phyloP scores from a whole-genome alignment of 2,888 invertebrate species.

The Ichneumoninae sp. region DNA sequence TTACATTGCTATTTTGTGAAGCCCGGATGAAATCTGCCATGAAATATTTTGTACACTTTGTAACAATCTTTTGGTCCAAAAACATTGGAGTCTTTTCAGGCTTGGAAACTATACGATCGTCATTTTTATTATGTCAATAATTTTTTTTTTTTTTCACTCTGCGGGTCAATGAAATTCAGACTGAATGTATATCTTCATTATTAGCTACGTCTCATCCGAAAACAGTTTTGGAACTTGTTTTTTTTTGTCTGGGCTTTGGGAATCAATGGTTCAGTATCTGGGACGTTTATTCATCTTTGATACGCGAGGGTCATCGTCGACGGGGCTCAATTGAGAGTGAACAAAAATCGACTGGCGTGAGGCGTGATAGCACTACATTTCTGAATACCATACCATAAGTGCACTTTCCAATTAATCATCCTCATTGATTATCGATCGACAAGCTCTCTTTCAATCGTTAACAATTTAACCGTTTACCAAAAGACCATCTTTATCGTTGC shows the following conservation, averaged over 20 bases:
- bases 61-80: not conserved
- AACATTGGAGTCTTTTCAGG: not conserved
- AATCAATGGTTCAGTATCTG: not conserved
- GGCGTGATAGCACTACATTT: not conserved
- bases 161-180: not conserved
- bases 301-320: not conserved
- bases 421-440: constrained; percentile 19
- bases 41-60: not conserved
- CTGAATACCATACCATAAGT: not conserved
- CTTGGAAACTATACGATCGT: not conserved
- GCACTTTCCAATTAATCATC: constrained; percentile 11
- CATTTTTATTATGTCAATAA: not conserved
- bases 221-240: not conserved
- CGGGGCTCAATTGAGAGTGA: not conserved
- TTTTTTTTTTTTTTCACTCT: not conserved
- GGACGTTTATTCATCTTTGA: constrained; percentile 9
- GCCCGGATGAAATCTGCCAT: not conserved
- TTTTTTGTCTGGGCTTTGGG: not conserved
- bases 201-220: not conserved
- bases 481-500: constrained; percentile 54
- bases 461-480: constrained; percentile 14
- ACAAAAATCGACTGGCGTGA: not conserved
- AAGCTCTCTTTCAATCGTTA: constrained; percentile 1
- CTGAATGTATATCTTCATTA: not conserved
- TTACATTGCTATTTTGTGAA: not conserved